phyloP scores from a whole-genome alignment of 2,113 vertebrate genomes.

The Cyanoliseus patagonus region DNA sequence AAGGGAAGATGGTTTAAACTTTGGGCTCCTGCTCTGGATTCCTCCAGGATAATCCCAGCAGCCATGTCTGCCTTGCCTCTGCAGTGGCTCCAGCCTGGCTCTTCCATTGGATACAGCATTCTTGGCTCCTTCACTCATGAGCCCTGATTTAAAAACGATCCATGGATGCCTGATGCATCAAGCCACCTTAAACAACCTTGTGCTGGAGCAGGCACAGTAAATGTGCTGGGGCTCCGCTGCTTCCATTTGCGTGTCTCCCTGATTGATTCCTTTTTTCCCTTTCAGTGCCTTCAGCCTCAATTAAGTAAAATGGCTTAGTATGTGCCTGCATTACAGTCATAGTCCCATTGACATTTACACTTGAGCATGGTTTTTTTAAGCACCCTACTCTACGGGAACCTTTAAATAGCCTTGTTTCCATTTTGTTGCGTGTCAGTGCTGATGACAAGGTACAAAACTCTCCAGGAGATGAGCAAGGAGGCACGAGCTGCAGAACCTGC shows the following conservation, averaged over 20 bases:
- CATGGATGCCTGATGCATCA: fast-evolving
- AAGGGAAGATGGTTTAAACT: neutral
- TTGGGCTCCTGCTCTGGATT: neutral
- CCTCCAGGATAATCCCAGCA: fast-evolving
- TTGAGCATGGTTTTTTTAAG: neutral
- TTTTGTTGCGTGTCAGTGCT: constrained; percentile 17
- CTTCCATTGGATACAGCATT: fast-evolving
- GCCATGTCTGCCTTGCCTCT: neutral
- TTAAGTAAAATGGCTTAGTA: neutral
- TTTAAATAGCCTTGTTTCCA: neutral
- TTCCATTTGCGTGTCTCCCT: neutral
- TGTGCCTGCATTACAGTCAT: neutral
- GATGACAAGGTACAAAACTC: constrained; percentile 37
- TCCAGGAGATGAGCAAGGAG: neutral
- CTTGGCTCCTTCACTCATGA: fast-evolving
- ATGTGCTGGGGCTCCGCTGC: neutral
- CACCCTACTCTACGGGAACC: neutral
- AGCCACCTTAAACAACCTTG: neutral
- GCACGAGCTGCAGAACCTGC: neutral
- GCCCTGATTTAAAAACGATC: fast-evolving
- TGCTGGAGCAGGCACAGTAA: neutral
- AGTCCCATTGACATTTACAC: neutral
- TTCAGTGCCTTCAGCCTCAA: neutral
- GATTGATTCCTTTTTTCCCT: neutral
- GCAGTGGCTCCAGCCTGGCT: fast-evolving